A percentile compares a stretch with the other conserved stretches of the same genome.
These are phyloP conservation scores for Periophthalmus modestus DNA, from an alignment of 2,113 vertebrate species.

Conservation along the genomic window DNA sequence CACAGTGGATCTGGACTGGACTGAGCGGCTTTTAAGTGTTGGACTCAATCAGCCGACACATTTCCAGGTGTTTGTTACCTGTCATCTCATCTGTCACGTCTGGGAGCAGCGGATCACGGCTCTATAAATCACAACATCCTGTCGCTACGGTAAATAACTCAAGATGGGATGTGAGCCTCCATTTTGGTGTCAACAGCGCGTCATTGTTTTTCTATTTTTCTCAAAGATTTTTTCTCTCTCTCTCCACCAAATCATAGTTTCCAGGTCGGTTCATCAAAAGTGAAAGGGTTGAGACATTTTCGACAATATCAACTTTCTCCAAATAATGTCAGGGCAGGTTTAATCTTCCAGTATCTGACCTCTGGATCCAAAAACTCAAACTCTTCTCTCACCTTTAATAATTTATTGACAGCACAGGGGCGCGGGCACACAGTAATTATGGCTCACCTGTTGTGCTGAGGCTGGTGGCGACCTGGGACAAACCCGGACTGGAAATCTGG, in stretches of 20 bases:
- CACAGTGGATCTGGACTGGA: conserved; percentile 6
- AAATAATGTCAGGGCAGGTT: conserved; percentile 46
- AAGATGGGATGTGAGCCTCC: conserved; percentile 27
- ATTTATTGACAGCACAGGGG: conserved; percentile 37
- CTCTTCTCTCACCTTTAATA: conserved; percentile 32
- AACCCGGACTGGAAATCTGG: conserved; percentile 77
- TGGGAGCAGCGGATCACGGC: conserved; percentile 18
- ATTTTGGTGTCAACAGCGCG: conserved; percentile 46
- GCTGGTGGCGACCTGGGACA: conserved; percentile 74
- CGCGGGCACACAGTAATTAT: conserved; percentile 30
- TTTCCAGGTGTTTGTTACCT: conserved; percentile 56
- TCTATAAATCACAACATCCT: conserved; percentile 51
- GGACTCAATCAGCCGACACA: conserved; percentile 52
- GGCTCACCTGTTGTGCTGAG: conserved; percentile 79
- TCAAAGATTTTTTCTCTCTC: conserved; percentile 25
- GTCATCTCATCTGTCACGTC: conserved; percentile 56
- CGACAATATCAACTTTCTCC: conserved; percentile 22
- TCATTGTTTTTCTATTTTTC: conserved; percentile 51
- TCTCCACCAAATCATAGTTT: conserved; percentile 20
- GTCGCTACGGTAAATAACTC: conserved; percentile 56
- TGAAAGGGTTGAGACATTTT: conserved; percentile 12
- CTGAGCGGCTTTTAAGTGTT: conserved; percentile 11
- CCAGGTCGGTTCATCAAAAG: conserved; percentile 44
- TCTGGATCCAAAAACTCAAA: conserved; percentile 23
- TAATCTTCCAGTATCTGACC: conserved; percentile 33